These are phyloP conservation scores for Teinopalpus imperialis DNA, from an alignment of 2,888 invertebrate species.

Conservation along the genomic window DNA sequence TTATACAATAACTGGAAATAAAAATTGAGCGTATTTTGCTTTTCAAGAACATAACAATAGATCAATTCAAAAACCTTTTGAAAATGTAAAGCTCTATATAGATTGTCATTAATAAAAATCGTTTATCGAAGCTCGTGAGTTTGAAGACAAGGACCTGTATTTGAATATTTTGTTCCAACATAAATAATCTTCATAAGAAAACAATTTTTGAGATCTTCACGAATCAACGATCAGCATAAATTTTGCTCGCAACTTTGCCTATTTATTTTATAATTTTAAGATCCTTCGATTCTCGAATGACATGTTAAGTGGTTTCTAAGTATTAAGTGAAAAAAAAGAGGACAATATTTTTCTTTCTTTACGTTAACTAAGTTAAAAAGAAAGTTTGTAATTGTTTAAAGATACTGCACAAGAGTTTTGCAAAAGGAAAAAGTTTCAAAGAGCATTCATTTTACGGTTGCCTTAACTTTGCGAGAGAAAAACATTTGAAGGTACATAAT, in stretches of 20 bases:
- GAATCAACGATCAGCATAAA: conserved; percentile 31
- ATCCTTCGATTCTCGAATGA: conserved; percentile 16
- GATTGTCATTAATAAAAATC: conserved; percentile 2
- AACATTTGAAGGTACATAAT: conserved; percentile 22
- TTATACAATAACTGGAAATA: no score
- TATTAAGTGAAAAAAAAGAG: conserved; percentile 1
- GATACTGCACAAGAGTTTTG: conserved; percentile 14
- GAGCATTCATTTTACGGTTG: conserved; percentile 16
- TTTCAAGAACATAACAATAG: neutral
- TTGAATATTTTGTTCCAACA: conserved; percentile 24
- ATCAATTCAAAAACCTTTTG: neutral
- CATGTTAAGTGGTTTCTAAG: conserved; percentile 11
- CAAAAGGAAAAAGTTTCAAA: conserved; percentile 18
- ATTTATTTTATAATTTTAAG: conserved; percentile 26
- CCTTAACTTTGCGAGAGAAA: conserved; percentile 17
- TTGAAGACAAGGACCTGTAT: neutral
- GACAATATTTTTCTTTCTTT: conserved; percentile 16
- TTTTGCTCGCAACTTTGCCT: conserved; percentile 25
- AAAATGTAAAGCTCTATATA: neutral
- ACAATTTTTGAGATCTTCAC: conserved; percentile 26
- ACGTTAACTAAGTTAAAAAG: conserved; percentile 8
- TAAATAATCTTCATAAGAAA: conserved; percentile 23
- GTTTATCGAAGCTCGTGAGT: neutral
- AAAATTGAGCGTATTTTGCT: neutral
- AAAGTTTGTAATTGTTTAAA: conserved; percentile 3